Conservation (phyloP, 1,140 invertebrate genomes). For the Arctopsyche grandis region DNA sequence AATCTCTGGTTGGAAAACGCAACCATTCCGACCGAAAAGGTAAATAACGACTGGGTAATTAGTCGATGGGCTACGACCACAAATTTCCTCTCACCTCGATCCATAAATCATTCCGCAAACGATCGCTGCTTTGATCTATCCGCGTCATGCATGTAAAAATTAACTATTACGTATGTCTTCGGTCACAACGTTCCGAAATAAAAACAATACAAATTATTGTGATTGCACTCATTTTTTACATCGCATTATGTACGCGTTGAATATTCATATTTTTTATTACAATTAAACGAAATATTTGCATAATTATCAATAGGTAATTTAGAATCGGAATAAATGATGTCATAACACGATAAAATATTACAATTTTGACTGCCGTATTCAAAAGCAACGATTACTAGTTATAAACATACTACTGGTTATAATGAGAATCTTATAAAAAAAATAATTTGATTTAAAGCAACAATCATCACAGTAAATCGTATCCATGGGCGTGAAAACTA, state of each 20-base stretch:
- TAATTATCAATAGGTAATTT: neutral
- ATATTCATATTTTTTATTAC: neutral
- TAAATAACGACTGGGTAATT: conserved; percentile 27
- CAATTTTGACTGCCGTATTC: too few relatives aligned
- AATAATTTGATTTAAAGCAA: too few relatives aligned
- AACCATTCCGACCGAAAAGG: conserved; percentile 3
- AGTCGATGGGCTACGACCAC: conserved; percentile 5
- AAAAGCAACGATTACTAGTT: too few relatives aligned
- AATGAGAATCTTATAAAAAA: too few relatives aligned
- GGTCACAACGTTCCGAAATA: neutral
- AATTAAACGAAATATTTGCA: neutral
- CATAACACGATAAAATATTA: too few relatives aligned
- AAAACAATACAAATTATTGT: conserved; percentile 1
- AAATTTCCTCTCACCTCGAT: conserved; percentile 17
- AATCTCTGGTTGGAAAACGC: neutral
- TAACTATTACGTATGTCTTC: neutral
- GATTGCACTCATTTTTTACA: neutral
- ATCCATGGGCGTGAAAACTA: neutral
- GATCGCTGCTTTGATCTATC: conserved; percentile 4
- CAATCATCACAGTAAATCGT: neutral
- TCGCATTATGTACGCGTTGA: neutral
- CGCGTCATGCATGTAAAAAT: neutral
- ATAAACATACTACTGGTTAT: too few relatives aligned
- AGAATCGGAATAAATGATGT: too few relatives aligned
- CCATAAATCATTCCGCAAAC: conserved; percentile 27